Conservation (phyloP, 1,140 invertebrate genomes). For the Chironomus striatipennis region DNA sequence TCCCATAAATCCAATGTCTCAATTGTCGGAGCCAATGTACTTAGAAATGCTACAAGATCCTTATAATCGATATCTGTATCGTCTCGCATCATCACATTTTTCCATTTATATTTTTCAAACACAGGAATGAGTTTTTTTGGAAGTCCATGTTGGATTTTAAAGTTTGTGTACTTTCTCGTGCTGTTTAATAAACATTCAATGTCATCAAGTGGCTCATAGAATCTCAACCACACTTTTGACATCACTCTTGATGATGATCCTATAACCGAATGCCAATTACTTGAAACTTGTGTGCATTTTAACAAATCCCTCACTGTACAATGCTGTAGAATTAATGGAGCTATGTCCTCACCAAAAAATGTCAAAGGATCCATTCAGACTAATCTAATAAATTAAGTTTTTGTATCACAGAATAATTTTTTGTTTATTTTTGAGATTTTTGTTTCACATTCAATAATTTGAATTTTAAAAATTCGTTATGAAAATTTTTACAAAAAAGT, state of each 20-base stretch:
- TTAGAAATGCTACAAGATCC: not conserved
- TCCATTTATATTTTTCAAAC: not conserved
- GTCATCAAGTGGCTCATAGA: not conserved
- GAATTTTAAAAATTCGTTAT: no score
- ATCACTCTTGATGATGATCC: not conserved
- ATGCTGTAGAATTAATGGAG: not conserved
- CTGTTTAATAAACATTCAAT: not conserved
- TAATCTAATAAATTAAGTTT: not conserved
- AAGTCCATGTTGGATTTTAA: not conserved
- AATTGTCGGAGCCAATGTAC: not conserved
- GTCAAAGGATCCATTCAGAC: not conserved
- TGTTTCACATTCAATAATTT: no score
- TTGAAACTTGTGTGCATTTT: not conserved
- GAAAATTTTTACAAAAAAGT: no score
- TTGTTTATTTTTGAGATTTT: no score
- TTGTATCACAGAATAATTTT: no score
- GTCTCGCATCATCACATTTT: not conserved
- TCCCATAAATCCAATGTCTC: slow-evolving; percentile 1
- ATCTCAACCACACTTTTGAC: not conserved
- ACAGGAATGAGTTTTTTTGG: not conserved
- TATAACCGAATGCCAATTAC: not conserved
- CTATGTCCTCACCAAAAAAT: not conserved
- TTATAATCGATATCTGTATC: not conserved
- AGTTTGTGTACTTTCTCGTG: not conserved
- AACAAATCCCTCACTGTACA: not conserved